A percentile compares a stretch with the other conserved stretches of the same genome.
phyloP scores from a whole-genome alignment of 2,113 vertebrate genomes.

The Pluvialis apricaria region DNA sequence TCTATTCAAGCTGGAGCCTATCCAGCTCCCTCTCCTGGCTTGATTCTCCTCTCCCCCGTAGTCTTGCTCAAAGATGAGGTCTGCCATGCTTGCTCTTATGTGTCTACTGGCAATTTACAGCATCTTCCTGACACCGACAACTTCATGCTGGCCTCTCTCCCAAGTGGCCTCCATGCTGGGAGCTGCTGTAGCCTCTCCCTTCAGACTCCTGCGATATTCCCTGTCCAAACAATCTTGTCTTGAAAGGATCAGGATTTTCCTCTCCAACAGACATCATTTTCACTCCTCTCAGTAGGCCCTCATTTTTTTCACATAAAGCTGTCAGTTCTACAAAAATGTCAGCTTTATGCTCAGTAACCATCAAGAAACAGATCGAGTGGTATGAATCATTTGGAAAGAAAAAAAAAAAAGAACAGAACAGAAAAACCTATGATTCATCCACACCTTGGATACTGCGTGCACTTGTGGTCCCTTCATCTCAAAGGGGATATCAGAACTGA shows the following conservation, averaged over 20 bases:
- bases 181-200: not conserved
- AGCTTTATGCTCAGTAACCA: slow-evolving; percentile 18
- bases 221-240: not conserved
- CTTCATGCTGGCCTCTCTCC: not conserved
- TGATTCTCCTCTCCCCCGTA: not conserved
- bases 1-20: not conserved
- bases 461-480: slow-evolving; percentile 44
- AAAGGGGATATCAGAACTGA: slow-evolving; percentile 42
- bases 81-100: not conserved
- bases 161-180: not conserved
- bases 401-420: slow-evolving; percentile 15
- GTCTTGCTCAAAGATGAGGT: not conserved
- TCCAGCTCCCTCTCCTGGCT: not conserved
- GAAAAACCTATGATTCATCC: slow-evolving; percentile 55
- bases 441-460: slow-evolving; percentile 33
- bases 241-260: not conserved
- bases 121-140: not conserved
- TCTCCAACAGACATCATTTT: not conserved
- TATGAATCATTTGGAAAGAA: slow-evolving; percentile 50
- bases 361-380: slow-evolving; percentile 40
- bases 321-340: slow-evolving; percentile 39
- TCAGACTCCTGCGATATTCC: not conserved
- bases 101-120: not conserved
- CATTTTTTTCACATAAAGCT: slow-evolving; percentile 21
- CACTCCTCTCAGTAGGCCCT: not conserved